Evolutionary conservation across 2,888 invertebrate genomes (phyloP), one percentile per base, ranked within the genome.

Genomic region (Enoplolaimus lenunculus): DNA sequence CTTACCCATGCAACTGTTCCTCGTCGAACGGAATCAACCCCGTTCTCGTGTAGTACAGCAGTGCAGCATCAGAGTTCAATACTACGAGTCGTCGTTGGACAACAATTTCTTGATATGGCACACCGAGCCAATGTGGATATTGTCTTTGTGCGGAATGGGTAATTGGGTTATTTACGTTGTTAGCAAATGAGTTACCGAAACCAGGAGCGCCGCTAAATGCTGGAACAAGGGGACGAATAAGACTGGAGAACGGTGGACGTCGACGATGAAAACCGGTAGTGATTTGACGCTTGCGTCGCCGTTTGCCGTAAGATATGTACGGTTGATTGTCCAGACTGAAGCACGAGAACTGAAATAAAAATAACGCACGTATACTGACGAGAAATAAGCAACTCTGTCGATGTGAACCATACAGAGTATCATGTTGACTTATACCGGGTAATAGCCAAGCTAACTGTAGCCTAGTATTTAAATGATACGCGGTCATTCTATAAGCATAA

Each of bases 31-130:
- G 64, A 30, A 62, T 62, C 13, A 62, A 33, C 7, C 77, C 77
- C 1, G 77, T 77, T 60, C 74, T 71, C 68, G 76, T 68, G 62
- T 74, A 77, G 71, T 75, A 77, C 28, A 73, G 74, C 69, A 79
- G 72, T 68, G 79, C 78, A 45, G 77, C 78, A 72, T 79, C 78
- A 26, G 77, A 75, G 74, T 79, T 80, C 59, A 80, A 76, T 30
- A 79, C 79, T 33, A 79, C 75, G 31, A 79, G 74, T 60, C 76
- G 74, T 69, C 31, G 7, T 62, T 62, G 30, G 13, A 62, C 64
- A 16, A 33, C 31, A 7, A 62, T 26, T n/a, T 62, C 64, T 13
- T 33, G 7, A 62, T 62, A 62, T 29, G 13, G 28, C 16, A 62
- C 64, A 7, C 64, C 64, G 7, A 62, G 64, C 64, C 64, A 62